A percentile compares a stretch with the other conserved stretches of the same genome.
Conservation (phyloP, 1,140 invertebrate species). For the Battus philenor region DNA sequence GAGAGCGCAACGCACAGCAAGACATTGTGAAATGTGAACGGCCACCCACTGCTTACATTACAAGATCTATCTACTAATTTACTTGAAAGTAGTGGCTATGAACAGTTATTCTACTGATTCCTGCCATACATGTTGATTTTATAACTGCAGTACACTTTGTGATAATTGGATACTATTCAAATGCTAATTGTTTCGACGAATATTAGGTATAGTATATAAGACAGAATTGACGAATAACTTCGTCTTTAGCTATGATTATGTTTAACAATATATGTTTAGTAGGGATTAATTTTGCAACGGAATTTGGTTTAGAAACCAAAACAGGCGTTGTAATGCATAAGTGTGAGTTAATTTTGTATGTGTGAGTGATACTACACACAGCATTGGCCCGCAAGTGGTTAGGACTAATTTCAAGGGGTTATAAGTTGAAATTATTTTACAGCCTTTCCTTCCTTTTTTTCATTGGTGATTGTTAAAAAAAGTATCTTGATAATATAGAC, state of each 20-base stretch:
- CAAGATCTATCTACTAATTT: constrained; percentile 55
- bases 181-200: constrained; percentile 68
- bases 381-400: not conserved
- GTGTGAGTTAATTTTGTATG: constrained; percentile 10
- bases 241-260: constrained; percentile 17
- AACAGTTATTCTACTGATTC: constrained; percentile 68
- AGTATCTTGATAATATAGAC: no score
- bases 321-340: constrained; percentile 12
- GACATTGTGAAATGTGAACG: constrained; percentile 74
- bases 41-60: constrained; percentile 65
- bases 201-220: constrained; percentile 71
- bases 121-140: constrained; percentile 65
- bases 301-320: no score
- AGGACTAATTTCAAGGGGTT: constrained; percentile 4
- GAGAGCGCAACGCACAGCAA: constrained; percentile 58
- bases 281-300: constrained; percentile 6
- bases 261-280: constrained; percentile 6
- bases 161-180: constrained; percentile 56
- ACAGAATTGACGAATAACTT: constrained; percentile 32
- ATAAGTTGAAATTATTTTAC: not conserved
- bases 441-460: no score
- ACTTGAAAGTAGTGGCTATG: constrained; percentile 70
- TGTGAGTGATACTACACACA: constrained; percentile 9
- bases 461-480: no score
- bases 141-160: constrained; percentile 56